Evolutionary conservation across 1,140 invertebrate genomes (phyloP).

Genomic region (Euura lappo): DNA sequence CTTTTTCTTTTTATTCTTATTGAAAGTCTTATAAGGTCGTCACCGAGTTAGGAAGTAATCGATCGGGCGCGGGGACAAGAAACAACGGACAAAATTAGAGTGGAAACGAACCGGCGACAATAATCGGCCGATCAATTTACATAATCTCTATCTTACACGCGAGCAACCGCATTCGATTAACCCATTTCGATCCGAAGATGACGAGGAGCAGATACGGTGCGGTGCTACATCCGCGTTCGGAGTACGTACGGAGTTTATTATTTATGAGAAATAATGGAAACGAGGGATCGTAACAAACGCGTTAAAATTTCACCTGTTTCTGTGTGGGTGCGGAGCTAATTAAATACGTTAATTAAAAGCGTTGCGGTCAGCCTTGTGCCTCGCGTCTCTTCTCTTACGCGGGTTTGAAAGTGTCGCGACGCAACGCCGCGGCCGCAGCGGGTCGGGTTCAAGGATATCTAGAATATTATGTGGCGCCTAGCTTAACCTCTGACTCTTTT

Average conservation of each 20-base stretch:
- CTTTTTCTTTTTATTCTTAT: too few species aligned
- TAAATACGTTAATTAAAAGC: slow-evolving; percentile 6
- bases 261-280: too few species aligned
- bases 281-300: too few species aligned
- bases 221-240: too few species aligned
- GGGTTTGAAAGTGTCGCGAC: slow-evolving; percentile 3
- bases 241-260: too few species aligned
- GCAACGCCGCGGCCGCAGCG: background rate
- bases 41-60: background rate
- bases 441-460: slow-evolving; percentile 31
- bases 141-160: slow-evolving; percentile 2
- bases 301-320: too few species aligned
- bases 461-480: slow-evolving; percentile 39
- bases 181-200: background rate
- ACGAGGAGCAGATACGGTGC: too few species aligned
- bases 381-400: background rate
- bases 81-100: background rate
- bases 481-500: slow-evolving; percentile 26
- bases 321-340: background rate
- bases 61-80: background rate
- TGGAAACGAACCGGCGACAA: background rate
- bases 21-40: too few species aligned
- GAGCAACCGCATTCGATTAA: slow-evolving; percentile 6
- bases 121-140: slow-evolving; percentile 3
- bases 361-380: background rate